phyloP scores from a whole-genome alignment of 2,888 invertebrate genomes.

The Lepidocyrtinus sp. region DNA sequence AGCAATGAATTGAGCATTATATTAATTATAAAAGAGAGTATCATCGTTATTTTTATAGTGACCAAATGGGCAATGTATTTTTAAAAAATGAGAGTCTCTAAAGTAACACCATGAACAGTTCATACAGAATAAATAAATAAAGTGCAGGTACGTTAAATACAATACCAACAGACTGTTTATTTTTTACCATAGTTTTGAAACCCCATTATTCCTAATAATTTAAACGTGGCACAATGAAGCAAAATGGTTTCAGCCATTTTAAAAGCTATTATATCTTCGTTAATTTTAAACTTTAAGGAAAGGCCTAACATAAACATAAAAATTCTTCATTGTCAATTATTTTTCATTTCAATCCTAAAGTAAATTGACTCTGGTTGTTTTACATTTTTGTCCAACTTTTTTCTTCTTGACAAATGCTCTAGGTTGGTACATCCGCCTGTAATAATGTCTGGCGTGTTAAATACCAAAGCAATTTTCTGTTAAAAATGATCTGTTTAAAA shows the following conservation, averaged over 20 bases:
- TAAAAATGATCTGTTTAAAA: background rate
- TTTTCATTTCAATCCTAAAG: background rate
- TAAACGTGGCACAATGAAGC: background rate
- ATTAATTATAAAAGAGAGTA: conserved; percentile 30
- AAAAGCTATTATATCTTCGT: background rate
- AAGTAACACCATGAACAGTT: too few relatives aligned
- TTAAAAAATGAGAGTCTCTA: too few relatives aligned
- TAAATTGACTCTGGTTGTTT: too few relatives aligned
- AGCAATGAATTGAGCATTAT: conserved; percentile 36
- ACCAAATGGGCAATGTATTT: background rate
- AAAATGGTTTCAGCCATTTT: background rate
- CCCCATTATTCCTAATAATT: background rate
- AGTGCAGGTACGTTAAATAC: too few relatives aligned
- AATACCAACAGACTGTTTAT: too few relatives aligned
- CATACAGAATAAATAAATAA: too few relatives aligned
- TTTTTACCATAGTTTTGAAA: too few relatives aligned
- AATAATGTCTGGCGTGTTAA: background rate
- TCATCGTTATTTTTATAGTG: background rate
- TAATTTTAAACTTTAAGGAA: background rate
- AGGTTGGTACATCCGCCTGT: background rate
- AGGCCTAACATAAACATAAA: background rate
- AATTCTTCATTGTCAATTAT: background rate
- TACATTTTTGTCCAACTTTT: background rate
- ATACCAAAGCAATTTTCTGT: background rate
- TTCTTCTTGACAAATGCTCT: background rate